Percentiles rank a stretch among this genome's conserved stretches.
Evolutionary conservation across 2,888 invertebrate genomes (phyloP).

Genomic region (Busseola fusca): DNA sequence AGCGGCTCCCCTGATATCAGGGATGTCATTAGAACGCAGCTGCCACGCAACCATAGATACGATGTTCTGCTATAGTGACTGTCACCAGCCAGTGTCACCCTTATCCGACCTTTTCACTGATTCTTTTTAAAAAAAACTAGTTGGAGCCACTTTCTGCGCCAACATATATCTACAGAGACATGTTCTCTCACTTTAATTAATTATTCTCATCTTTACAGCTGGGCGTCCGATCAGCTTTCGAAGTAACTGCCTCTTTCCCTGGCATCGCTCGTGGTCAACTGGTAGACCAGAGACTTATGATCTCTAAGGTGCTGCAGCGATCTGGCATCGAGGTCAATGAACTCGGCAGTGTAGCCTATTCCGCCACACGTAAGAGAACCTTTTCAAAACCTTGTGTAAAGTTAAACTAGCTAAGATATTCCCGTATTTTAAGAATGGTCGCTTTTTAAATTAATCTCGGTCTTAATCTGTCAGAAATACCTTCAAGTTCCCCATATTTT

Average conservation of each 20-base stretch:
- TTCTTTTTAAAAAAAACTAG: background rate
- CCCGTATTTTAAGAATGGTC: background rate
- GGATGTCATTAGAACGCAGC: background rate
- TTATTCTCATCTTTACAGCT: slow-evolving; percentile 80
- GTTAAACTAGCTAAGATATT: background rate
- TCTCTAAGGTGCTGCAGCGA: slow-evolving; percentile 93
- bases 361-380: slow-evolving; percentile 90
- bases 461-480: background rate
- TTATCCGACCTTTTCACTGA: background rate
- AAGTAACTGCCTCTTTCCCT: slow-evolving; percentile 91
- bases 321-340: slow-evolving; percentile 94
- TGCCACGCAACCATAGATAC: background rate
- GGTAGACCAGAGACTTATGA: slow-evolving; percentile 85
- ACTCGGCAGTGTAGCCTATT: slow-evolving; percentile 91
- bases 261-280: slow-evolving; percentile 90
- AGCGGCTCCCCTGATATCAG: too few relatives aligned
- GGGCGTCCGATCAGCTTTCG: slow-evolving; percentile 93
- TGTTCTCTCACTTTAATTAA: background rate
- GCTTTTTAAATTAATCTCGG: background rate
- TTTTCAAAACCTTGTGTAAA: background rate
- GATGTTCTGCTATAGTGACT: background rate
- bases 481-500: background rate
- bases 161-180: background rate
- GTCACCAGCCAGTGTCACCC: background rate
- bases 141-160: background rate